Percentiles rank a stretch among this genome's conserved stretches.
Conservation (phyloP, 2,113 vertebrate species). For the Ageneiosus marmoratus region DNA sequence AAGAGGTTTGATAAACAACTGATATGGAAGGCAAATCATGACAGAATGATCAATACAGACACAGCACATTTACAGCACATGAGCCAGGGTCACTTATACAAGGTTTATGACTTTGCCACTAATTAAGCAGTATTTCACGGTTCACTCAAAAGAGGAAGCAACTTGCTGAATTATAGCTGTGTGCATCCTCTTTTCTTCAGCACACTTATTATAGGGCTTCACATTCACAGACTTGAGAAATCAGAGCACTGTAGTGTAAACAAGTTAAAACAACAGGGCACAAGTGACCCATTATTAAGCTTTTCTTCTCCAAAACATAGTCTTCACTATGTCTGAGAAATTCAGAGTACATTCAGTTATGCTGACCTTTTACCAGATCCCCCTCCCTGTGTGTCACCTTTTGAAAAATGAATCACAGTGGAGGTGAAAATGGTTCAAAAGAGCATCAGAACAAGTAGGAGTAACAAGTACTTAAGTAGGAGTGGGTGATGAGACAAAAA, state of each 20-base stretch:
- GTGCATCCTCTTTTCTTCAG: neutral
- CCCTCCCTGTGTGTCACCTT: neutral
- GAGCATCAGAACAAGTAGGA: neutral
- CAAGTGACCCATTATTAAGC: neutral
- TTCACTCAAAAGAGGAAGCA: neutral
- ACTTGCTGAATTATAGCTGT: neutral
- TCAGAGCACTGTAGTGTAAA: neutral
- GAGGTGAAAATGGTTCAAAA: constrained; percentile 11
- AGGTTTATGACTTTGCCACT: neutral
- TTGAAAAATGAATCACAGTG: constrained; percentile 17
- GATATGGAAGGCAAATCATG: neutral
- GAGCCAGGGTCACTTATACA: neutral
- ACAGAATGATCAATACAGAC: neutral
- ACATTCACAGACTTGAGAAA: neutral
- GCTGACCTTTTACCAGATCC: constrained; percentile 16
- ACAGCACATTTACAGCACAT: neutral
- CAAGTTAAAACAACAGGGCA: neutral
- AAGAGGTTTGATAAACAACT: neutral
- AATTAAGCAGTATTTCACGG: constrained; percentile 10
- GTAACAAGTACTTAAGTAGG: neutral
- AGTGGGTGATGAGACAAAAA: neutral
- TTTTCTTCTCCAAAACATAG: neutral
- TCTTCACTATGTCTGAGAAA: neutral
- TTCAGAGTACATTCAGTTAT: neutral
- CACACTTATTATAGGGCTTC: neutral